Evolutionary conservation across 2,113 vertebrate genomes (phyloP), one percentile per base, ranked within the genome.

Genomic region (Heptranchias perlo): DNA sequence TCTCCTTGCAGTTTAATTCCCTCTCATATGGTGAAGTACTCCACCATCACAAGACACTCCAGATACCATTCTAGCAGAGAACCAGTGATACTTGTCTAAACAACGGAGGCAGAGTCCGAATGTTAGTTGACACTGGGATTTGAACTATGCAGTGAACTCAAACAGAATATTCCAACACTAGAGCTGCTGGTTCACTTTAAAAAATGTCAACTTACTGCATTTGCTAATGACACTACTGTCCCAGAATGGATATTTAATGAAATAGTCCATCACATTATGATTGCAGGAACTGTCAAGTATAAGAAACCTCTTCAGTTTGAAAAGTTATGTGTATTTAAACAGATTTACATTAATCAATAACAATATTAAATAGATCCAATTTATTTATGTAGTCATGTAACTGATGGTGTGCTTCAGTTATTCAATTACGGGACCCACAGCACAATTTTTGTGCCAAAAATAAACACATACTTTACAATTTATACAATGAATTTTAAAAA

Each of bases 331-430:
- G 6, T 21, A 21, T 82, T 82, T 82, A 35, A 58, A 6, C n/a
- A 93, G 89, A 93, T 39, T 39, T 61, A n/a, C 5, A 58, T 92
- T n/a, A 92, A 92, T 61, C 87, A 61, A 18, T 61, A 92, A 92
- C 39, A 18, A 82, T 18, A 92, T 11, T 18, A n/a, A 16, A n/a
- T n/a, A 61, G 54, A 87, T 52, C 25, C 47, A 49, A 39, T 92
- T 62, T 39, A 62, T 21, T 4, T 39, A 62, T n/a, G 7, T 87
- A 49, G 47, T 58, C 28, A 58, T n/a, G 31, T 28, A 91, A 91
- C 86, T n/a, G 35, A 91, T 31, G 31, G 87, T 61, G 54, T n/a
- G 35, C 13, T 21, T 92, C 4, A 92, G 16, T 92, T n/a, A 62
- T 61, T 25, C 86, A 54, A 89, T 89, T 8, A 39, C 23, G 58